Evolutionary conservation across 2,113 vertebrate genomes (phyloP), one percentile per base, ranked within the genome.

Genomic region (Clarias magur): DNA sequence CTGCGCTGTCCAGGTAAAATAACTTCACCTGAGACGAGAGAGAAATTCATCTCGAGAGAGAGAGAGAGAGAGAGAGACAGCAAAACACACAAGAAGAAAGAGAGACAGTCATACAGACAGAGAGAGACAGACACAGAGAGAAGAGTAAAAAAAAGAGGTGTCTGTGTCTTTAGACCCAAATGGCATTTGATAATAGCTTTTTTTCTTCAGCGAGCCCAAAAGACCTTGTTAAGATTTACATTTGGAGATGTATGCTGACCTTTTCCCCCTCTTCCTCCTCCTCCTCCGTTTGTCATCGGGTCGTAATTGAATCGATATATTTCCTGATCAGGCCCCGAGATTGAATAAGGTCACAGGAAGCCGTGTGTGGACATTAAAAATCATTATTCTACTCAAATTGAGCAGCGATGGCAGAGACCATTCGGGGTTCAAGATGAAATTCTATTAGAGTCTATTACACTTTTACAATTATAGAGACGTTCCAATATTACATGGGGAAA

Each of bases 221-320:
- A 99, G 97, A 97, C 96, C 96, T 97, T 96, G 96, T 96, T 97
- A 97, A 98, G 97, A 99, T 99, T 99, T 98, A 97, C 97, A 98
- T 99, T 97, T 98, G 98, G 96, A 98, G 97, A 98, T 97, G 97
- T 96, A 96, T 96, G 96, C 97, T 99, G 98, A 99, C 98, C 97
- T 99, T 99, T 99, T 97, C 96, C 95, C 95, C 95, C 90, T 93
- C 92, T 96, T 34, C 34, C 34, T 23, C 8, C 12, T 78, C 48
- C 95, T 95, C 95, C 95, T 96, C 96, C 95, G 96, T 97, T 97
- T 98, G 97, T 99, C 97, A 98, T 98, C 96, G 96, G 96, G 95
- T 95, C 97, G 96, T 99, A 99, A 99, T 99, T 99, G 97, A 99
- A 99, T 99, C 98, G 97, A 99, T 99, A 98, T 98, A 99, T 99